Base-by-base conservation (phyloP, 2,888 invertebrate species). In the Ichneumon xanthorius region DNA sequence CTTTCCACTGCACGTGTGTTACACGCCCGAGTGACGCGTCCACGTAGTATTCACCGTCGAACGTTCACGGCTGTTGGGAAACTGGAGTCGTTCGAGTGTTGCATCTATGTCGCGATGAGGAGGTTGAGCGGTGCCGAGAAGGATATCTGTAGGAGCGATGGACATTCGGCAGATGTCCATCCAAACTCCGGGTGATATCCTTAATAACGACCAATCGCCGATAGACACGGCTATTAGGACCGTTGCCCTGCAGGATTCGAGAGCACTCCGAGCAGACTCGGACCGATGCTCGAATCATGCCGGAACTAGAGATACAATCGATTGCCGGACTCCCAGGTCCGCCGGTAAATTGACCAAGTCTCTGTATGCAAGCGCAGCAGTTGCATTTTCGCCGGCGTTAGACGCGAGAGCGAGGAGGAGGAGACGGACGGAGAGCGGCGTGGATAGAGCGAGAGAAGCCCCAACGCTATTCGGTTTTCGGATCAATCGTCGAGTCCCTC, bases 321-420 rank as follows among this genome's bases (percentile, higher is more conserved):
- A 77, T 82, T 82, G 76, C 63, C 61, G 65, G 65, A 33, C 53
- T 82, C 30, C 67, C 63, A 77, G 68, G 68, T 45, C 50, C 72
- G 53, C 14, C 45, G 7, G 76, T 80, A 72, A 67, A 85, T 77
- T 82, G 82, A 72, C 67, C 80, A 33, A 85, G 80, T 85, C 53
- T 73, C 71, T 72, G 58, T 78, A 48, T 50, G 37, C 65, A 16
- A 73, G 40, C 22, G 30, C 70, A 58, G 63, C 40, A 61, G 82
- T 68, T 78, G 45, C 68, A 72, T 19, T 68, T 75, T 14, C 65
- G 53, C 48, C 55, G 30, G 16, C 14, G 30, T 70, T 67, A 37
- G 67, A 19, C 7, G 73, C 48, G 55, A 6, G 16, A 6, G 55
- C 14, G 53, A 72, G 58, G 7, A n/a, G 58, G 53, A 22, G 4